Evolutionary conservation across 2,888 invertebrate species (phyloP).

Genomic region (Tachina lurida): DNA sequence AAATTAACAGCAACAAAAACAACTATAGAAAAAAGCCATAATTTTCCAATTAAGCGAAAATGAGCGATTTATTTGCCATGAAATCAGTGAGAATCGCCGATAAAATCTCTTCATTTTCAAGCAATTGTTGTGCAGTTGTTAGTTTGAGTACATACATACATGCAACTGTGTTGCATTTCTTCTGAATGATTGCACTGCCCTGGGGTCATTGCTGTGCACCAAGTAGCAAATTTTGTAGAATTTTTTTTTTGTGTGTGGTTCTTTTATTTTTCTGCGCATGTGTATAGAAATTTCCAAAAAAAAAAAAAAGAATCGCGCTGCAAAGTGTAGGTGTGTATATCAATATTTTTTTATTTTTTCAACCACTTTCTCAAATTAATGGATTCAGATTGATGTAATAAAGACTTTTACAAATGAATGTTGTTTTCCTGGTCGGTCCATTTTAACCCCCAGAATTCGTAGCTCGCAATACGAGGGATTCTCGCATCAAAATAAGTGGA

Average conservation of each 20-base stretch:
- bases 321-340: slow-evolving; percentile 75
- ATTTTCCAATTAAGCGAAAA: slow-evolving; percentile 83
- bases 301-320: slow-evolving; percentile 63
- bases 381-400: slow-evolving; percentile 43
- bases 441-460: slow-evolving; percentile 75
- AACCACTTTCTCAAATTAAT: slow-evolving; percentile 44
- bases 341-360: slow-evolving; percentile 55
- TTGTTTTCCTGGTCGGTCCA: slow-evolving; percentile 58
- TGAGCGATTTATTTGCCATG: slow-evolving; percentile 83
- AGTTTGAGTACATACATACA: slow-evolving; percentile 25
- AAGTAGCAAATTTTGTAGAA: slow-evolving; percentile 18
- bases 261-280: slow-evolving; percentile 70
- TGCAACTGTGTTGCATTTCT: slow-evolving; percentile 46
- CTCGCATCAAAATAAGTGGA: slow-evolving; percentile 14
- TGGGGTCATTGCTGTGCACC: slow-evolving; percentile 16
- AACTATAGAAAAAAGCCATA: slow-evolving; percentile 76
- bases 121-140: slow-evolving; percentile 39
- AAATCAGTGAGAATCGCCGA: slow-evolving; percentile 83
- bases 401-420: too few relatives aligned
- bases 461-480: not conserved
- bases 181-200: slow-evolving; percentile 3
- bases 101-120: slow-evolving; percentile 82
- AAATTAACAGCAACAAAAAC: slow-evolving; percentile 35
- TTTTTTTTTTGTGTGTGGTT: slow-evolving; percentile 31
- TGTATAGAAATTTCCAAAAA: slow-evolving; percentile 36